phyloP scores from a whole-genome alignment of 1,140 invertebrate genomes.

The Diprion similis region DNA sequence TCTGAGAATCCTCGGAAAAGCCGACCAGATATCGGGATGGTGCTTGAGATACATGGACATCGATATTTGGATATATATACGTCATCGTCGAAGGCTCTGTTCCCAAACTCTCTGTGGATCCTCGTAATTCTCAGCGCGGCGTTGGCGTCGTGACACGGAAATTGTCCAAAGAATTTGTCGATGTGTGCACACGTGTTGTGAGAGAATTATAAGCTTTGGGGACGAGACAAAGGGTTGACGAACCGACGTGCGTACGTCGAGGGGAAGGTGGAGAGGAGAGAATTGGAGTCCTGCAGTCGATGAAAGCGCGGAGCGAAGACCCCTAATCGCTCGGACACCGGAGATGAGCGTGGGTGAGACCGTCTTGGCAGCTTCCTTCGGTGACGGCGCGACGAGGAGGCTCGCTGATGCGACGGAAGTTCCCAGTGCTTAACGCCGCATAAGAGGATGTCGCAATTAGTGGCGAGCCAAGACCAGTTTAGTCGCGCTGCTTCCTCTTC shows the following conservation, averaged over 20 bases:
- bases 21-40: too few relatives aligned
- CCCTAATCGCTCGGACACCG: not conserved
- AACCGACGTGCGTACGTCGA: not conserved
- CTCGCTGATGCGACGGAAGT: slow-evolving; percentile 47
- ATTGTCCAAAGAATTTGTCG: too few relatives aligned
- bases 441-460: slow-evolving; percentile 60
- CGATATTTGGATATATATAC: too few relatives aligned
- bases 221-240: not conserved
- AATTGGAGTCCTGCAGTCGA: not conserved
- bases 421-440: slow-evolving; percentile 37
- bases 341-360: slow-evolving; percentile 45
- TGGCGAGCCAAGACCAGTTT: slow-evolving; percentile 53
- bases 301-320: not conserved
- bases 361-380: slow-evolving; percentile 56
- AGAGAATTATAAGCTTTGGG: not conserved
- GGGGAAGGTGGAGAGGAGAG: not conserved
- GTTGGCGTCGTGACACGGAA: too few relatives aligned
- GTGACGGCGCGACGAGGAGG: slow-evolving; percentile 31
- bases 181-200: not conserved
- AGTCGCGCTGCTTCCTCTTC: slow-evolving; percentile 55
- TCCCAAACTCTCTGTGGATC: too few relatives aligned
- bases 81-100: too few relatives aligned
- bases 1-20: too few relatives aligned
- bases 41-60: too few relatives aligned
- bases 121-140: too few relatives aligned